These are phyloP conservation scores for Danio rerio DNA, from an alignment of 2,113 vertebrate species.

Conservation along the genomic window DNA sequence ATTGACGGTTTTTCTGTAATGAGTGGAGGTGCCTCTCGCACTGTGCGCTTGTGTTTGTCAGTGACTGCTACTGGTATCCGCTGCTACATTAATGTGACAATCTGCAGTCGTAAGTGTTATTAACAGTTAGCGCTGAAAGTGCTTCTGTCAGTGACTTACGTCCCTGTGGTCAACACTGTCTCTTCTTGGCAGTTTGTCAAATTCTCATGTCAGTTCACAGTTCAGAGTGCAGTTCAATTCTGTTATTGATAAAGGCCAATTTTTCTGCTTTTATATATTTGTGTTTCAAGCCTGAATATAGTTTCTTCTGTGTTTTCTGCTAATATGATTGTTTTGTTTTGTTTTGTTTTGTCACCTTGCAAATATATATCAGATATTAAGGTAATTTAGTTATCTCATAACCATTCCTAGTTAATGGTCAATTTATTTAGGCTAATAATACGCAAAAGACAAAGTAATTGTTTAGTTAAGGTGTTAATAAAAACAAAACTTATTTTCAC, in stretches of 20 bases:
- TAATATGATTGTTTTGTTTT: no score
- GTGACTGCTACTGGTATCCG: constrained; percentile 28
- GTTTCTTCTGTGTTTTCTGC: background rate
- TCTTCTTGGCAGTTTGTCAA: constrained; percentile 20
- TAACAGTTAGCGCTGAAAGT: constrained; percentile 53
- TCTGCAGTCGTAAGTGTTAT: constrained; percentile 36
- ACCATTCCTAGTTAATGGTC: no score
- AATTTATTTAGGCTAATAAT: no score
- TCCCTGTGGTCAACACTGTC: constrained; percentile 45
- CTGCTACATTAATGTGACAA: constrained; percentile 39
- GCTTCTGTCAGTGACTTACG: constrained; percentile 50
- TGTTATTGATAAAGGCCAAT: background rate
- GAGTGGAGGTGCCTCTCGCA: background rate
- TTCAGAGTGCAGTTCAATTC: constrained; percentile 2
- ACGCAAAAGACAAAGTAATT: no score
- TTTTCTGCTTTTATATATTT: background rate
- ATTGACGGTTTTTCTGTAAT: background rate
- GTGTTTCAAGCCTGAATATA: background rate
- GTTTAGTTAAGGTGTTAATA: no score
- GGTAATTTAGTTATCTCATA: no score
- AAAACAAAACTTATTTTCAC: no score
- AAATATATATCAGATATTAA: no score
- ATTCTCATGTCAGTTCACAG: background rate
- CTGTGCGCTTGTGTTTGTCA: background rate
- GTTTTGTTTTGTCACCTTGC: no score